Evolutionary conservation across 1,140 invertebrate species (phyloP).

Genomic region (Scylla paramamosain): DNA sequence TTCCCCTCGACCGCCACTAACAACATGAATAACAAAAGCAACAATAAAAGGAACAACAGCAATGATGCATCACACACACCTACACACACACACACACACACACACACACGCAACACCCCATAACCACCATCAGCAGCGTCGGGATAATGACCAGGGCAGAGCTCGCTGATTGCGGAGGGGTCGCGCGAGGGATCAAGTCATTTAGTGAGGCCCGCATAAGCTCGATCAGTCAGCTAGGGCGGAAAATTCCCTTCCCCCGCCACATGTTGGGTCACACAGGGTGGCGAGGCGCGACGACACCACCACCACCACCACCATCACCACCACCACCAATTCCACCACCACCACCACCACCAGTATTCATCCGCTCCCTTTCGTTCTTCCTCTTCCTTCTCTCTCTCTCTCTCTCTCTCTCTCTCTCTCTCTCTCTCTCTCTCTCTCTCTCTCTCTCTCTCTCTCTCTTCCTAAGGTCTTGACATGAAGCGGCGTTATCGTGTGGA

Average conservation of each 20-base stretch:
- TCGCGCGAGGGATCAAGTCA: conserved; percentile 64
- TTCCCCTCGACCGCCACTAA: neutral
- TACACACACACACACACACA: neutral
- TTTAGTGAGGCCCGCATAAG: conserved; percentile 75
- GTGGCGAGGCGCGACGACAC: neutral
- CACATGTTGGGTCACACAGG: conserved; percentile 61
- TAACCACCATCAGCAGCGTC: conserved; percentile 36
- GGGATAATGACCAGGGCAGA: conserved; percentile 31
- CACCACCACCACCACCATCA: neutral
- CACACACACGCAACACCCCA: neutral
- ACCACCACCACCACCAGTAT: conserved; percentile 18
- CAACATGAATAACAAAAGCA: conserved; percentile 23
- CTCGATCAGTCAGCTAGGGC: conserved; percentile 63
- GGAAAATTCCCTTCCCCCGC: conserved; percentile 66
- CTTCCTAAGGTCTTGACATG: neutral
- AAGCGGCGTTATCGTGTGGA: neutral
- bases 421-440: neutral
- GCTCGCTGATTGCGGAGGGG: conserved; percentile 38
- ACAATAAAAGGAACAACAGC: neutral
- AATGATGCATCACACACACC: neutral
- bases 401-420: neutral
- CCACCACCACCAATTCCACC: conserved; percentile 28
- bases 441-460: neutral
- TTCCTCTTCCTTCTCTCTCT: neutral
- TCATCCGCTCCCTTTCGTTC: neutral